Evolutionary conservation across 2,113 vertebrate genomes (phyloP), one percentile per base, ranked within the genome.

Genomic region (Cromileptes altivelis): DNA sequence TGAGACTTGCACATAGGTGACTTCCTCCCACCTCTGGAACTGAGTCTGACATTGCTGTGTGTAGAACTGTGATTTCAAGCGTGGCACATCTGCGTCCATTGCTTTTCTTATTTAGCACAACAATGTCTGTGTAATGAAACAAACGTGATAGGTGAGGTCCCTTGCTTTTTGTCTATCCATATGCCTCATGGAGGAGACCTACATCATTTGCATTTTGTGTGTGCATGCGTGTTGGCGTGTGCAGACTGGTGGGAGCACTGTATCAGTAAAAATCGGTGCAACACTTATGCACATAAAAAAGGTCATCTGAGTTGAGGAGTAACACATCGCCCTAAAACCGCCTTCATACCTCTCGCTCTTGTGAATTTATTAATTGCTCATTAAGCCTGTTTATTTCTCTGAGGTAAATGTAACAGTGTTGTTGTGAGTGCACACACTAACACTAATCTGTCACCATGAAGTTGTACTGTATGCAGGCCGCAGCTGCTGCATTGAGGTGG

Each of bases 401-500:
- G 40, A 88, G 50, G 74, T 57, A 55, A 70, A 75, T 70, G 60
- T 30, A 76, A 71, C 64, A 47, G 6, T 73, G 56, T n/a, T 69
- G 53, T 42, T 18, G 27, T 72, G 82, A 60, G 40, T 42, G 60
- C 82, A 53, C 75, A 49, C 25, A 53, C 76, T 76, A 23, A 81
- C 37, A 80, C 55, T 75, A 56, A 79, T 85, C 70, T 79, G 86
- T 77, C 78, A 71, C 73, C 30, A 50, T 55, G 70, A 76, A 61
- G 62, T 67, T 55, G 23, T 13, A 70, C 70, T 86, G 78, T 70
- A 79, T 76, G 62, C 79, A 79, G 85, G 89, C 81, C 84, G n/a
- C 93, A 93, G 89, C 91, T 93, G 92, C 84, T 88, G 86, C 78
- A 74, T 30, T 81, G 86, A 92, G 68, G 90, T 91, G 91, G 78